Conservation (phyloP, 2,888 invertebrate species). For the Trissolcus brochymenae region DNA sequence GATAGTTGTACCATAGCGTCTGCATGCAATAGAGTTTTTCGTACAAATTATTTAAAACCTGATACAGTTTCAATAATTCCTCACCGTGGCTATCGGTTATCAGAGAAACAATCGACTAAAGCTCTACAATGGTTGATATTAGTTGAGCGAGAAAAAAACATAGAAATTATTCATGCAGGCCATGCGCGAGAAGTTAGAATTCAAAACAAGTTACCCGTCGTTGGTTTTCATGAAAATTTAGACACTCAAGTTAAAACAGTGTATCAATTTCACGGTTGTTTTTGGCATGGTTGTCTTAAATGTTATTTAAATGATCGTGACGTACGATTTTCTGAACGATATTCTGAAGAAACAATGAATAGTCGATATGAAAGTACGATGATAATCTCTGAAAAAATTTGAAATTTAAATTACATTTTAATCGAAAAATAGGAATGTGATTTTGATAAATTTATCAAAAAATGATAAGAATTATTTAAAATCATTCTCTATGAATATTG, state of each 20-base stretch:
- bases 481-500: not conserved
- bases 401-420: not conserved
- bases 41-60: not conserved
- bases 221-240: conserved; percentile 12
- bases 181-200: not conserved
- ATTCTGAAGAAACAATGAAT: not conserved
- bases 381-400: not conserved
- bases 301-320: not conserved
- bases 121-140: not conserved
- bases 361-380: not conserved
- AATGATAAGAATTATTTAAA: not conserved
- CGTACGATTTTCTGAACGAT: not conserved
- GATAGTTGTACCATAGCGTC: not conserved
- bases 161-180: not conserved
- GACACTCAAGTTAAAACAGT: not conserved
- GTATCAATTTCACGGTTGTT: conserved; percentile 24
- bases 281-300: conserved; percentile 9
- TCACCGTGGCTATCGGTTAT: not conserved
- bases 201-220: conserved; percentile 3
- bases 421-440: conserved; percentile 8
- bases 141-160: not conserved
- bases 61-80: not conserved
- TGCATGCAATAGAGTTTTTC: not conserved
- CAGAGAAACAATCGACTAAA: not conserved
- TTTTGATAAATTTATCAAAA: conserved; percentile 3